Conservation (phyloP, 2,888 invertebrate genomes). For the Adelphocoris suturalis region DNA sequence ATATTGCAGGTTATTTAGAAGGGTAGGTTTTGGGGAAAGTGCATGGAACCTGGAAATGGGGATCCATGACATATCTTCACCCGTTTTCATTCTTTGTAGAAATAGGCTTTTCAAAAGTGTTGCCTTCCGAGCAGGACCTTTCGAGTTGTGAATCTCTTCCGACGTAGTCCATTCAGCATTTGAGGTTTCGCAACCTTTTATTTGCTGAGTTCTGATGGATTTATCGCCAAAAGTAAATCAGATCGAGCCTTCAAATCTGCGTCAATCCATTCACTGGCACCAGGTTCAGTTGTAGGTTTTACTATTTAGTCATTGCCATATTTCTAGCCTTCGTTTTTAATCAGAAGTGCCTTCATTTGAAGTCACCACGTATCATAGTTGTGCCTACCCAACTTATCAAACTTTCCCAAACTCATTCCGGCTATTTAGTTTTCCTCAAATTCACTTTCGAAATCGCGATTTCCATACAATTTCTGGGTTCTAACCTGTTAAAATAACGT, state of each 20-base stretch:
- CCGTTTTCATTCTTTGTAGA: too few relatives aligned
- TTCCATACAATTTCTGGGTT: too few relatives aligned
- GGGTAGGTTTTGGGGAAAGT: too few relatives aligned
- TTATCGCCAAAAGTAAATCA: conserved; percentile 17
- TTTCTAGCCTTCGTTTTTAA: neutral
- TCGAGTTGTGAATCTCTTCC: too few relatives aligned
- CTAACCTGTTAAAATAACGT: too few relatives aligned
- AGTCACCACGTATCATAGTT: conserved; percentile 20
- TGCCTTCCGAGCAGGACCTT: too few relatives aligned
- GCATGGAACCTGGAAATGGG: too few relatives aligned
- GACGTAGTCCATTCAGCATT: neutral
- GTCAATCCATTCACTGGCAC: neutral
- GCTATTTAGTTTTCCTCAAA: neutral
- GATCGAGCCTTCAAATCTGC: conserved; percentile 1
- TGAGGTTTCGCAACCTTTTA: conserved; percentile 14
- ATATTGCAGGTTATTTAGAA: too few relatives aligned
- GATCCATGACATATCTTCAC: too few relatives aligned
- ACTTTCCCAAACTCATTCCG: neutral
- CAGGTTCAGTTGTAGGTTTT: neutral
- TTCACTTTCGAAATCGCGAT: too few relatives aligned
- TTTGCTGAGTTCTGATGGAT: conserved; percentile 2
- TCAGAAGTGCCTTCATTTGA: conserved; percentile 6
- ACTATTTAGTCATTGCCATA: neutral
- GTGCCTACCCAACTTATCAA: neutral
- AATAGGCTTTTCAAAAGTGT: too few relatives aligned